phyloP scores from a whole-genome alignment of 2,888 invertebrate species.

The Watsonalla cultraria region DNA sequence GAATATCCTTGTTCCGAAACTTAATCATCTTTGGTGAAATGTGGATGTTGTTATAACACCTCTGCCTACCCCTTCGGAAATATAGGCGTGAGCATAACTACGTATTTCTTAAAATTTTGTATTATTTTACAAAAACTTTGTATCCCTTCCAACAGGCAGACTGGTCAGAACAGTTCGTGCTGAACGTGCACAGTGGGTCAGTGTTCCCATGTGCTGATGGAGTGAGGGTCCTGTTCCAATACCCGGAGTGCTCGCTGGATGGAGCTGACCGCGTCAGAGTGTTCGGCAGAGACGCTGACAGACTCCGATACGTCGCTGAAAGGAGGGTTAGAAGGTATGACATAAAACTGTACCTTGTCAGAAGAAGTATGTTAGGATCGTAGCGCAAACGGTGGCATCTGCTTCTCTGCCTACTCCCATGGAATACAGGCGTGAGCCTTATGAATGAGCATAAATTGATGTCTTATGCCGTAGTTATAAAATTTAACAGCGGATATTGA shows the following conservation, averaged over 20 bases:
- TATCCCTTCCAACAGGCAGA: slow-evolving; percentile 81
- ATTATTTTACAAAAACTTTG: too few relatives aligned
- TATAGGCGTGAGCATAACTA: too few relatives aligned
- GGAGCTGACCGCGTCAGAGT: slow-evolving; percentile 88
- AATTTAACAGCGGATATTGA: too few relatives aligned
- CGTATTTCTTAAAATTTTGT: too few relatives aligned
- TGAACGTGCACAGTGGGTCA: slow-evolving; percentile 90
- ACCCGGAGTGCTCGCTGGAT: slow-evolving; percentile 89
- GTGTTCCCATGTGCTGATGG: slow-evolving; percentile 91
- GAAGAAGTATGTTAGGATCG: background rate
- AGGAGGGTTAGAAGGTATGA: slow-evolving; percentile 56
- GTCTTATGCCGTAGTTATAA: too few relatives aligned
- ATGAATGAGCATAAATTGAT: too few relatives aligned
- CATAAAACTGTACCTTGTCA: background rate
- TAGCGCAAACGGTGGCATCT: too few relatives aligned
- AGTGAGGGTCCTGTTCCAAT: slow-evolving; percentile 88
- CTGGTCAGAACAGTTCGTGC: slow-evolving; percentile 91
- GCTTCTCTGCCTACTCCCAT: too few relatives aligned
- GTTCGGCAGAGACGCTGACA: slow-evolving; percentile 83
- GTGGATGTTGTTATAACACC: background rate
- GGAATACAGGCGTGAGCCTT: too few relatives aligned
- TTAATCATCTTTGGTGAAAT: background rate
- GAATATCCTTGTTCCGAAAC: too few relatives aligned
- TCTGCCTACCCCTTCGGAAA: too few relatives aligned
- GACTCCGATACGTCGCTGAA: slow-evolving; percentile 64